Percentiles rank a stretch among this genome's conserved stretches.
Conservation (phyloP, 2,888 invertebrate genomes). For the Drosophila multiciliata region DNA sequence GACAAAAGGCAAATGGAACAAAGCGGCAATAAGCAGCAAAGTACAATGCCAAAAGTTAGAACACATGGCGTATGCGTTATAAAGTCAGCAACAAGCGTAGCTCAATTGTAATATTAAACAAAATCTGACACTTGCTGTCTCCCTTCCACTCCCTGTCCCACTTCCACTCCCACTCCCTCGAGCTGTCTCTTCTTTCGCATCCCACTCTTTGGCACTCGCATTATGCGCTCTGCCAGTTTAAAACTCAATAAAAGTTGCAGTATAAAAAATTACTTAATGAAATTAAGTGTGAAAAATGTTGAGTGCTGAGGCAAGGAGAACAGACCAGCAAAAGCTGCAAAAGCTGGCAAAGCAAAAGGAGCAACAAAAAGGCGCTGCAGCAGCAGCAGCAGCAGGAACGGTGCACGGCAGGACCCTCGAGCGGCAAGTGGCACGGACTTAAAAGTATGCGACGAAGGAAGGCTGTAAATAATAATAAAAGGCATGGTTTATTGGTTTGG, state of each 20-base stretch:
- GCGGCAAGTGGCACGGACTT: slow-evolving; percentile 22
- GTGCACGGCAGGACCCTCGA: slow-evolving; percentile 26
- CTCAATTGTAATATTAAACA: slow-evolving; percentile 63
- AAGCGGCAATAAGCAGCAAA: slow-evolving; percentile 1
- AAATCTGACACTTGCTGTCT: slow-evolving; percentile 28
- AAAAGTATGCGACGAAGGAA: not conserved
- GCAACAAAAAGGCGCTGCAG: slow-evolving; percentile 10
- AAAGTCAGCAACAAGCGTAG: slow-evolving; percentile 25
- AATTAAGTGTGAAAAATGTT: slow-evolving; percentile 73
- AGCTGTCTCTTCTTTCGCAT: not conserved
- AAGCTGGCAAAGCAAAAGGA: not conserved
- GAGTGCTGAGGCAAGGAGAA: slow-evolving; percentile 28
- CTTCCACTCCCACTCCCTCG: not conserved
- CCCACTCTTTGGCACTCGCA: slow-evolving; percentile 23
- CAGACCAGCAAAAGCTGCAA: slow-evolving; percentile 4
- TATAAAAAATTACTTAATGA: slow-evolving; percentile 78
- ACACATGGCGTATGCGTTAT: slow-evolving; percentile 50
- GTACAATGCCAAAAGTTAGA: slow-evolving; percentile 27
- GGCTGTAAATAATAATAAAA: slow-evolving; percentile 71
- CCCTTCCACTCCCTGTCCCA: not conserved
- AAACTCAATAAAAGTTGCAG: slow-evolving; percentile 74
- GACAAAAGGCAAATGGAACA: slow-evolving; percentile 31
- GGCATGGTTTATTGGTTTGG: slow-evolving; percentile 62
- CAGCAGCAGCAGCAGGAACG: not conserved
- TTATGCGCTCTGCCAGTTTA: slow-evolving; percentile 61